Base-by-base conservation (phyloP, 2,888 invertebrate species). In the Andrena hattorfiana region DNA sequence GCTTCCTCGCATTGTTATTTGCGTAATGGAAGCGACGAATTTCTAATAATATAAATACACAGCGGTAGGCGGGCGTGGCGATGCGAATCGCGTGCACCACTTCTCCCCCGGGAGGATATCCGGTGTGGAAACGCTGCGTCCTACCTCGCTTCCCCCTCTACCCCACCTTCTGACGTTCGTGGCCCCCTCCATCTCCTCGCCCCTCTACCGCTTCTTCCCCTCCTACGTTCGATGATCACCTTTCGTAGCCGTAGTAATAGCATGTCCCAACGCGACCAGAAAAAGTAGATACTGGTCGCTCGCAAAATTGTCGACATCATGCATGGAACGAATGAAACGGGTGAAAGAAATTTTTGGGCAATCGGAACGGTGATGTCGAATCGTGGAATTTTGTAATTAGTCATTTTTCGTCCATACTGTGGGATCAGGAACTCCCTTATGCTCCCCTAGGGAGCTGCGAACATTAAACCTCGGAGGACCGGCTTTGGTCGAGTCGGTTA, bases 81-180 rank as follows among this genome's bases (percentile, higher is more conserved):
- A 86, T 85, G 89, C 89, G 91, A 90, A 90, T 92, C 90, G 91
- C 90, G 91, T 91, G 91, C 88, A 88, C 84, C 87, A 87, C 87
- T 89, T 90, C 90, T 87, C 90, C 88, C 90, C 85, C 87, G 91
- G 89, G 90, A 93, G 93, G 92, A 93, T 93, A 93, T 93, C 93
- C 92, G 92, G 92, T 90, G 90, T 92, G 92, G 92, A 93, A 92
- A 92, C 87, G 89, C 89, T 92, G 89, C 89, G 91, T 90, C 89
- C 90, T 86, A 89, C 90, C 77, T 77, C 87, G 63, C 78, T 60
- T 72, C 81, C 79, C 85, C 67, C 81, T 54, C 73, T 69, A 49
- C 68, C 68, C 49, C 56, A 66, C 71, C 23, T 63, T 75, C 54
- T 28, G 63, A 69, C 73, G 69, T 59, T 66, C 35, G 26, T 26